Percentiles rank a stretch among this genome's conserved stretches.
phyloP scores from a whole-genome alignment of 2,888 invertebrate species.

The Zeuzera pyrina region DNA sequence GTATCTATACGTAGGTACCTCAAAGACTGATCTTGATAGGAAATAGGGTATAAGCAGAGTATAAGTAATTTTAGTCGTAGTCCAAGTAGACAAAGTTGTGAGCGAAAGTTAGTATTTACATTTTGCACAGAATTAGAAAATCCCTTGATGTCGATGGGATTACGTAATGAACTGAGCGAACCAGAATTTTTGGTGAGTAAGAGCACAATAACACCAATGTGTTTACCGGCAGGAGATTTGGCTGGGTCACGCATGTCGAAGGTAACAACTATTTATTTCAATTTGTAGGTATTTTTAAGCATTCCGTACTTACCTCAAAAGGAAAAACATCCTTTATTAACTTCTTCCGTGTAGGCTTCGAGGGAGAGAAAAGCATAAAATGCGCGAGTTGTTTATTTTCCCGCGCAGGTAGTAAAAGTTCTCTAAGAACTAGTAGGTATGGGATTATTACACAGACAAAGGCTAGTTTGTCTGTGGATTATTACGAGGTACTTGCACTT shows the following conservation, averaged over 20 bases:
- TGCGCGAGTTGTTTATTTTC: not conserved
- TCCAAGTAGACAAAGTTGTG: not conserved
- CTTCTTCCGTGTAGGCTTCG: no score
- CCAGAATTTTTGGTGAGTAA: constrained; percentile 11
- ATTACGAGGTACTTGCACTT: no score
- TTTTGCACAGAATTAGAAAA: constrained; percentile 27
- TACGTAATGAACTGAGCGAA: constrained; percentile 17
- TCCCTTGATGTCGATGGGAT: constrained; percentile 29
- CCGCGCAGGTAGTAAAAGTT: not conserved
- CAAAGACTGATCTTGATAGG: no score
- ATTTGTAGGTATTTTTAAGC: no score
- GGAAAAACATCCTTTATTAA: no score
- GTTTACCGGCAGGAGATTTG: constrained; percentile 37
- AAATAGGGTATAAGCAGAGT: no score
- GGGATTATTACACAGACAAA: no score
- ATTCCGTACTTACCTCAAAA: no score
- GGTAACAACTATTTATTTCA: constrained; percentile 21
- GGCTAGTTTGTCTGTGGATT: no score
- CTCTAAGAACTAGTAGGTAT: not conserved
- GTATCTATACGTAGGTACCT: no score
- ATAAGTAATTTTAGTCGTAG: no score
- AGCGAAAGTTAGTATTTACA: not conserved
- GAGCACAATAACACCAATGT: constrained; percentile 20
- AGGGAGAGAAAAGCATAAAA: not conserved
- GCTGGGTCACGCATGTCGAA: constrained; percentile 54